A percentile compares a stretch with the other conserved stretches of the same genome.
Evolutionary conservation across 2,888 invertebrate genomes (phyloP).

Genomic region (Pseudococcus longispinus): DNA sequence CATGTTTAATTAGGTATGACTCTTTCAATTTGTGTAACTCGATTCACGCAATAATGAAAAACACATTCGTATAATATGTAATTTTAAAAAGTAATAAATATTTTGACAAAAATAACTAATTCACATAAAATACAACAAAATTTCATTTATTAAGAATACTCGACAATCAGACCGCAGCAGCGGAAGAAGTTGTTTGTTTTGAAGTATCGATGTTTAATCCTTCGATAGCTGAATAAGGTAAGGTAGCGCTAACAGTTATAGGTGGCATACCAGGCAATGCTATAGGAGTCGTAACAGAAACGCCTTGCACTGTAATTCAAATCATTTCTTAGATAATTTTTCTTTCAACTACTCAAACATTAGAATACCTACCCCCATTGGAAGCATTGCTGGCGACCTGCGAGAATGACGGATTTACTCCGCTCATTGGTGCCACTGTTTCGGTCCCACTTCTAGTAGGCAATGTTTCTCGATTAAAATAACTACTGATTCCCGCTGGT

Average conservation of each 20-base stretch:
- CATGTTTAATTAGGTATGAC: background rate
- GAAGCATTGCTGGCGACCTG: background rate
- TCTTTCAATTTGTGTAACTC: background rate
- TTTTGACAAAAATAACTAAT: conserved; percentile 39
- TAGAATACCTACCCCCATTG: conserved; percentile 12
- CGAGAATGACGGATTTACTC: background rate
- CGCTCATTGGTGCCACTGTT: background rate
- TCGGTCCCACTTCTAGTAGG: background rate
- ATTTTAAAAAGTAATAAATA: conserved; percentile 19
- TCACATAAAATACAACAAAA: conserved; percentile 36
- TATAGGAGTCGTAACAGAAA: conserved; percentile 72
- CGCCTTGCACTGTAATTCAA: conserved; percentile 60
- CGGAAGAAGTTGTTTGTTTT: conserved; percentile 51
- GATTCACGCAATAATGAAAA: background rate
- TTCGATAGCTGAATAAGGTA: conserved; percentile 71
- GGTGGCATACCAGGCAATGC: conserved; percentile 81
- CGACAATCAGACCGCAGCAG: conserved; percentile 20
- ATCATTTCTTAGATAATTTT: background rate
- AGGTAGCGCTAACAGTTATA: conserved; percentile 76
- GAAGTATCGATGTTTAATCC: conserved; percentile 61
- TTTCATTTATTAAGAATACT: conserved; percentile 23
- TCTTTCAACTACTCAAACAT: background rate
- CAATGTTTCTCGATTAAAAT: conserved; percentile 30
- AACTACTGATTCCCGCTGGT: conserved; percentile 21
- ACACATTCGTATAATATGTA: background rate